Percentiles rank a stretch among this genome's conserved stretches.
phyloP scores from a whole-genome alignment of 1,140 invertebrate genomes.

The Heterodera carotae region DNA sequence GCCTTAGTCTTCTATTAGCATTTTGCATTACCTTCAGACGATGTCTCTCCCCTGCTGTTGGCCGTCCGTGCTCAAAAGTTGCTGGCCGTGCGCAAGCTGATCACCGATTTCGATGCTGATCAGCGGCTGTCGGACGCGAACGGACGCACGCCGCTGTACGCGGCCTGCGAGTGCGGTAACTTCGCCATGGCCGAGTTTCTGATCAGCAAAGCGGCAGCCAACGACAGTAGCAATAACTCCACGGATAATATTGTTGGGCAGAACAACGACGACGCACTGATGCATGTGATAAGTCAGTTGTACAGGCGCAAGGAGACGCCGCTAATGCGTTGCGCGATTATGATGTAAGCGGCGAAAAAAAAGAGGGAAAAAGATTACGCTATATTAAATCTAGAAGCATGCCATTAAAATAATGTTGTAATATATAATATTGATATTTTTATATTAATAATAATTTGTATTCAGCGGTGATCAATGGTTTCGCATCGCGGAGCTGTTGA shows the following conservation, averaged over 20 bases:
- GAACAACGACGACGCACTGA: neutral
- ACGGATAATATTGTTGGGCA: neutral
- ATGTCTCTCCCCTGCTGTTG: constrained; percentile 5
- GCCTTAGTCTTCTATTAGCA: neutral
- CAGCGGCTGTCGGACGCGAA: constrained; percentile 7
- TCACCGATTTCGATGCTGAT: constrained; percentile 17
- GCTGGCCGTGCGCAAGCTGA: constrained; percentile 10
- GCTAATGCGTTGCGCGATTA: constrained; percentile 15
- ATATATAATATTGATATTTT: neutral
- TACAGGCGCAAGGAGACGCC: constrained; percentile 18
- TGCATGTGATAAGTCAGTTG: neutral
- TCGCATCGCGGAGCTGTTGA: constrained; percentile 19
- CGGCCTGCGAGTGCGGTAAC: neutral
- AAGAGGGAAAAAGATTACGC: too few species aligned
- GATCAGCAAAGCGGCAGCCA: neutral
- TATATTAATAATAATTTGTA: neutral
- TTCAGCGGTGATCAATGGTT: constrained; percentile 6
- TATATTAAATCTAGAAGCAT: too few species aligned
- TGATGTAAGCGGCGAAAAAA: neutral
- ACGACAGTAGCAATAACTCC: neutral
- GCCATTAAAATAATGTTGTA: too few species aligned
- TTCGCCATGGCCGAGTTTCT: constrained; percentile 12
- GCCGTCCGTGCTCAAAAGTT: constrained; percentile 15
- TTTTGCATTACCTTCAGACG: neutral
- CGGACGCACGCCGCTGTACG: constrained; percentile 18